Evolutionary conservation across 92 coral and sea anemone species (phyloP), one percentile per base, ranked within the genome.

Genomic region (Palythoa grandis): DNA sequence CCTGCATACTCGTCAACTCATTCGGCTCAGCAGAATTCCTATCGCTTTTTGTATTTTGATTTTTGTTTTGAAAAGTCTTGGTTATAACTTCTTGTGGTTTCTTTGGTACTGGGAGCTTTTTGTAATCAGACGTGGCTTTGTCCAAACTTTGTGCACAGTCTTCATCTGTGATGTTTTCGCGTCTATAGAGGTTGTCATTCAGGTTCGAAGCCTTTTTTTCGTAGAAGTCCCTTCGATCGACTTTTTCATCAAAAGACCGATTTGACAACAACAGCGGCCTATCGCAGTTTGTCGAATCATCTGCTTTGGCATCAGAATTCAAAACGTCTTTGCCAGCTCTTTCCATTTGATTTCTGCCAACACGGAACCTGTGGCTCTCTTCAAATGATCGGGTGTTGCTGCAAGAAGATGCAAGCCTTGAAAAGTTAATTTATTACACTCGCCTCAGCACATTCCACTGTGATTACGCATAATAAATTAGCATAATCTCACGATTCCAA

Each of bases 211-310:
- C 85, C 52, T 66, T 80, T 80, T 80, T 80, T 73, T 80, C 85
- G 74, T 80, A 80, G 74, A 80, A 80, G 22, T 80, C 20, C 52
- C 65, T 73, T 52, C 85, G 74, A 66, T 80, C 85, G 54, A 80
- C 65, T 65, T 50, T 80, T 24, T 80, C 85, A 13, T 80, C 85
- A 35, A 66, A 37, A 14, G 85, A 80, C 74, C 85, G 23, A 70
- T 80, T 80, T 66, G 85, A 65, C 85, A 65, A 38, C 17, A 80
- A 57, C 85, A 80, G 66, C 47, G 85, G 85, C 43, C 85, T 65
- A 57, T 80, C 63, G 11, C 29, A 10, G 25, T 50, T 57, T 29
- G 71, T 9, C 10, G 25, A 40, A 60, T 23, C 72, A 61, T 52
- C 84, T 37, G 40, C 60, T 61, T 63, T 57, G 19, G 65, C 39